A percentile compares a stretch with the other conserved stretches of the same genome.
phyloP scores from a whole-genome alignment of 37 sponge, comb jelly and placozoan species.

The Halisarca cf. caerulea region DNA sequence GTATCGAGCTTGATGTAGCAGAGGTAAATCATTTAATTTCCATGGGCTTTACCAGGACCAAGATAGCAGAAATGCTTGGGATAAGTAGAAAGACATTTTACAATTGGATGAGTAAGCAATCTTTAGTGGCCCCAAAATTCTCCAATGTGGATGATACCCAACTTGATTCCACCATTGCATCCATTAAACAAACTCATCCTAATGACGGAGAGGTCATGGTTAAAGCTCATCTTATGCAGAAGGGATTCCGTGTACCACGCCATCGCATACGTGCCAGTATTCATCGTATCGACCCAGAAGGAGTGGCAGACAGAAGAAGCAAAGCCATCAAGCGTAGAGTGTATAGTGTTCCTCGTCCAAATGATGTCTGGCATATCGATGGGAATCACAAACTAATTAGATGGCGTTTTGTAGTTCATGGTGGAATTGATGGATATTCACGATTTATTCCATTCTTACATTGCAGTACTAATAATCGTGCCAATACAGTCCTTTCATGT shows the following conservation, averaged over 20 bases:
- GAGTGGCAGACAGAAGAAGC: background rate
- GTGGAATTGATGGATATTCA: constrained; percentile 29
- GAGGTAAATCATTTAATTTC: too few species aligned
- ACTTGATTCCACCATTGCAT: too few species aligned
- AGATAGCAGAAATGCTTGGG: too few species aligned
- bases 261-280: background rate
- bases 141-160: too few species aligned
- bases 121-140: too few species aligned
- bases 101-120: too few species aligned
- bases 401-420: constrained; percentile 9
- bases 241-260: background rate
- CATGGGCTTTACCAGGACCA: too few species aligned
- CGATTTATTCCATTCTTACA: background rate
- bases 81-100: too few species aligned
- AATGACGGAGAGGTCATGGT: constrained; percentile 39
- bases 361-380: constrained; percentile 24
- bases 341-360: background rate
- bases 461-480: background rate
- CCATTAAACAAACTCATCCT: too few species aligned
- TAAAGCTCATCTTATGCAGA: background rate
- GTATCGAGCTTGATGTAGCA: background rate
- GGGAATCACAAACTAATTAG: constrained; percentile 23
- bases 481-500: background rate
- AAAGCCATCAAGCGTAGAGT: background rate
- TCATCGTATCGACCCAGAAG: background rate